A percentile compares a stretch with the other conserved stretches of the same genome.
These are phyloP conservation scores for Passerina amoena DNA, from an alignment of 2,113 vertebrate genomes.

Conservation along the genomic window DNA sequence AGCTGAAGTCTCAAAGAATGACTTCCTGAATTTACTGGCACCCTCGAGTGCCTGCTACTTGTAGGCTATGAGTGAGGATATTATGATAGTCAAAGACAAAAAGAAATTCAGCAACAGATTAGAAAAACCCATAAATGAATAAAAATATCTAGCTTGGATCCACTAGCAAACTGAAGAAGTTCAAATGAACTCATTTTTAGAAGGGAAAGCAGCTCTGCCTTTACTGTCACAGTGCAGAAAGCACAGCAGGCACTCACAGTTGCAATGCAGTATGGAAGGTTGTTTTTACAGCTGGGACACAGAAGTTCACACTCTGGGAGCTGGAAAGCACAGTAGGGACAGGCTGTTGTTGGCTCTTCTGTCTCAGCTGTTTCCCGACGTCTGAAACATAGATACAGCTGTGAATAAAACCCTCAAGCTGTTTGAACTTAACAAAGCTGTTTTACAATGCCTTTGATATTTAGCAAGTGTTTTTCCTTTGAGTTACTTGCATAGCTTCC, in stretches of 20 bases:
- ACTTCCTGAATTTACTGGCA: background rate
- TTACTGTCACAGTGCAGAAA: background rate
- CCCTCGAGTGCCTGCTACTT: background rate
- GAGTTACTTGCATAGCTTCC: background rate
- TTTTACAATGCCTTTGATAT: background rate
- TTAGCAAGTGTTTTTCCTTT: background rate
- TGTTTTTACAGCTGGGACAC: constrained; percentile 94
- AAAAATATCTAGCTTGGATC: background rate
- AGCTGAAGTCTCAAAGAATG: background rate
- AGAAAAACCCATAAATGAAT: background rate
- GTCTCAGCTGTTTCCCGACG: constrained; percentile 85
- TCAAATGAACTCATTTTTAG: background rate
- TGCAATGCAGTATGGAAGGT: constrained; percentile 91
- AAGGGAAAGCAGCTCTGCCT: background rate
- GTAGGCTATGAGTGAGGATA: background rate
- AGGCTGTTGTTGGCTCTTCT: constrained; percentile 87
- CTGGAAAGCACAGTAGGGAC: constrained; percentile 88
- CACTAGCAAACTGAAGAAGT: background rate
- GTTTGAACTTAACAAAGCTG: background rate
- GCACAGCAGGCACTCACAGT: constrained; percentile 76
- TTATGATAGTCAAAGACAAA: background rate
- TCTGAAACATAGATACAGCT: constrained; percentile 62
- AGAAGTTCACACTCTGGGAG: constrained; percentile 90
- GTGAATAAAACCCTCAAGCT: background rate
- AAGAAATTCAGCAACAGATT: background rate